Conservation (phyloP, 1,140 invertebrate genomes). For the Cecropterus lyciades region DNA sequence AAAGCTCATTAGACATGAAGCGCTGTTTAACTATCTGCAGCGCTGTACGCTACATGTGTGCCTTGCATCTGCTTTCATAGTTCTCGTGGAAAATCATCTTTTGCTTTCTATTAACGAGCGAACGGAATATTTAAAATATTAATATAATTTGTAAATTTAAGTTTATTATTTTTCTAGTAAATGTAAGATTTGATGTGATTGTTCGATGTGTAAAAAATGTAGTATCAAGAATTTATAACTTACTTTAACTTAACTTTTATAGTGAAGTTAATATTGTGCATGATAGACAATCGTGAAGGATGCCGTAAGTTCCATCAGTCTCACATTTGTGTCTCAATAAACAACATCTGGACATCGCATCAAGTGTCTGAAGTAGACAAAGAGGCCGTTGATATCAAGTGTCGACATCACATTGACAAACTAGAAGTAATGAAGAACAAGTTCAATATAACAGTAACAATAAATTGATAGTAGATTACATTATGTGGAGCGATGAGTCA, state of each 20-base stretch:
- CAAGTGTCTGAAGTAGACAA: background rate
- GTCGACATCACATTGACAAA: no score
- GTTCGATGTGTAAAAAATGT: no score
- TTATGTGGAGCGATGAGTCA: no score
- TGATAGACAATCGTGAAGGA: background rate
- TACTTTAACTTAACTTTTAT: no score
- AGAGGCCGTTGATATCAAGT: background rate
- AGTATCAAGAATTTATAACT: no score
- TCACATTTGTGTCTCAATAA: background rate
- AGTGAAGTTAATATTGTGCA: background rate
- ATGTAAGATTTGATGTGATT: no score
- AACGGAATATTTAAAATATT: no score
- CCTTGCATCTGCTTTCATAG: background rate
- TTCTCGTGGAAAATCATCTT: background rate
- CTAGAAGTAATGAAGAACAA: no score
- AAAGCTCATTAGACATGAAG: constrained; percentile 21
- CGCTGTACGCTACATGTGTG: background rate
- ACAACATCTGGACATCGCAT: background rate
- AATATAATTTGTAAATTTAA: no score
- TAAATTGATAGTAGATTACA: no score
- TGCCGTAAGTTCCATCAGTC: background rate
- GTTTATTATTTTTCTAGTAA: no score
- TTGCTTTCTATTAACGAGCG: background rate
- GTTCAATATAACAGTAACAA: no score
- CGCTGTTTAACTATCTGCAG: constrained; percentile 6